Evolutionary conservation across 1,140 invertebrate genomes (phyloP), one percentile per base, ranked within the genome.

Genomic region (Ladona fulva): DNA sequence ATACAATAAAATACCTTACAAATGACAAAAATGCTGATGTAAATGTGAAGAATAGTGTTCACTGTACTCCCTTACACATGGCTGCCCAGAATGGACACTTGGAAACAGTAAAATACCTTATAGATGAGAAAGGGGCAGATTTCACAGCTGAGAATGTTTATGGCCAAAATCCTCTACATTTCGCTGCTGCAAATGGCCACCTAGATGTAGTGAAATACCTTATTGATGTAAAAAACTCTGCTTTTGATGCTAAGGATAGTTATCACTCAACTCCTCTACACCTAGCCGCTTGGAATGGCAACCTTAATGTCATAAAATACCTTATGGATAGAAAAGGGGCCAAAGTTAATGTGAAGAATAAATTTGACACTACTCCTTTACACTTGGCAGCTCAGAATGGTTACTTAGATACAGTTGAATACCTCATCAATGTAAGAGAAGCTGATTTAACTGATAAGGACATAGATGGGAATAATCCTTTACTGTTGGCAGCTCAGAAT

Each of bases 131-230:
- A 52, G 44, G 44, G 10, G 44, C 44, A 11, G 19, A 52, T 52
- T 11, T 52, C 42, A 25, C 42, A 11, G 44, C 10, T 52, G 19
- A 19, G 19, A 19, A 52, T 44, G 44, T 42, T 24, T 12, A 19
- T n/a, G 76, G 76, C 19, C 14, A 44, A 24, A 77, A 25, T 29
- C 76, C 76, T 14, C 42, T 77, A 42, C 76, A 77, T 44, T 42
- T 8, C 16, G 76, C 76, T 19, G 76, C 76, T 0, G 37, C 16
- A 59, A 52, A 52, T 52, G 44, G 44, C 19, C 44, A 52, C 44
- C 19, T 52, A 52, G 44, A 19, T 52, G 44, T 52, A 19, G 44
- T 52, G 19, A 52, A 52, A 52, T 52, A 52, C 44, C 44, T 52
- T 52, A 52, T 52, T 11, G 19, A 52, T 52, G 44, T 11, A 52